Conservation (phyloP, 2,888 invertebrate genomes). For the Fragum whitleyi region DNA sequence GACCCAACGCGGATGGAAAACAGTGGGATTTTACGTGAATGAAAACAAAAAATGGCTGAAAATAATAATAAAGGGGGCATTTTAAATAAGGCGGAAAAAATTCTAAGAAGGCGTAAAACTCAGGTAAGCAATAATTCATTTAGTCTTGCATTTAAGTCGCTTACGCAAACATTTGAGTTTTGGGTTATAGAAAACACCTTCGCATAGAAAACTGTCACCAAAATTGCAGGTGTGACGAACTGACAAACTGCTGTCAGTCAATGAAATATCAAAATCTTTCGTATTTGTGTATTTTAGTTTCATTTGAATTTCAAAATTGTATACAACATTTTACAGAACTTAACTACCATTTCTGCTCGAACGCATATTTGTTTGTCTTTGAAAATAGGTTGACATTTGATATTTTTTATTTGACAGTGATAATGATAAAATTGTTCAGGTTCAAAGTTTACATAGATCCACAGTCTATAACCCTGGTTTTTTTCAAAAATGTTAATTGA, state of each 20-base stretch:
- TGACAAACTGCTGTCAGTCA: background rate
- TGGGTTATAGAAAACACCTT: background rate
- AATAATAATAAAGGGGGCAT: slow-evolving; percentile 61
- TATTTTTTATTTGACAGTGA: too few species aligned
- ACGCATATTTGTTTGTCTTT: too few species aligned
- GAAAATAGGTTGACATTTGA: too few species aligned
- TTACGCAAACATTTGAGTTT: too few species aligned
- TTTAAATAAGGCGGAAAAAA: slow-evolving; percentile 60
- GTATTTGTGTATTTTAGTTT: too few species aligned
- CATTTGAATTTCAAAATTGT: too few species aligned
- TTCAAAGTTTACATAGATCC: too few species aligned
- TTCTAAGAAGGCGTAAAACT: slow-evolving; percentile 58
- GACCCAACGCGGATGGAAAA: background rate
- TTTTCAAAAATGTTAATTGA: too few species aligned
- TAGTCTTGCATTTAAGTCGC: background rate
- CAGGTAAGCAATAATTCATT: slow-evolving; percentile 26
- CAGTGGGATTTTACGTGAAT: slow-evolving; percentile 43
- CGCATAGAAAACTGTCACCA: background rate
- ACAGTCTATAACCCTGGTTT: too few species aligned
- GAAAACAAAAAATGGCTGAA: slow-evolving; percentile 63
- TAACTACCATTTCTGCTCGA: too few species aligned
- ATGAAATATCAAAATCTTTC: slow-evolving; percentile 4
- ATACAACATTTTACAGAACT: too few species aligned
- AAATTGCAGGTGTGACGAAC: slow-evolving; percentile 14
- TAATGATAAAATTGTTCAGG: too few species aligned